These are phyloP conservation scores for Phyllostomus hastatus DNA, from an alignment of 2,113 vertebrate genomes.

Conservation along the genomic window DNA sequence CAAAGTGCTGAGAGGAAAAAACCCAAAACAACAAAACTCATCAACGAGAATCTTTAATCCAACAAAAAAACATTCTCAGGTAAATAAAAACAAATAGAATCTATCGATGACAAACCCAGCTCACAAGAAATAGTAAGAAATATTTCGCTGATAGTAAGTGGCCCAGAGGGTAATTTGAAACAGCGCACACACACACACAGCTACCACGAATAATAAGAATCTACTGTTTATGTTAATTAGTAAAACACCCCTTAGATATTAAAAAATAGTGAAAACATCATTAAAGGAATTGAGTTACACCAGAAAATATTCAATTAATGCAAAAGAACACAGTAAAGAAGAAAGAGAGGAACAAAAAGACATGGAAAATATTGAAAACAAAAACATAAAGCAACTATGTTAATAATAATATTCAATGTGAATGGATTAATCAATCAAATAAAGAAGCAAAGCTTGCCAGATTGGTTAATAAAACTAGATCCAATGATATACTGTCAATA, in stretches of 20 bases:
- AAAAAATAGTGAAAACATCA: not conserved
- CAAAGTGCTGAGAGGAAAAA: not conserved
- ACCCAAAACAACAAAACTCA: not conserved
- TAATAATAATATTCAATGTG: not conserved
- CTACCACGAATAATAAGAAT: not conserved
- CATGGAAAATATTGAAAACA: not conserved
- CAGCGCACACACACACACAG: not conserved
- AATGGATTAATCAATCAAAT: not conserved
- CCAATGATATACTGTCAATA: not conserved
- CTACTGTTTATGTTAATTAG: not conserved
- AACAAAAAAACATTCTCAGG: not conserved
- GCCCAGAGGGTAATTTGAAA: not conserved
- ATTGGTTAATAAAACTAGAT: not conserved
- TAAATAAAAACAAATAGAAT: not conserved
- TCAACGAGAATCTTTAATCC: not conserved
- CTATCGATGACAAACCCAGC: not conserved
- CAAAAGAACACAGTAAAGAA: not conserved
- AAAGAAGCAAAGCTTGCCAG: not conserved
- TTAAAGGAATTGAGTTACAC: not conserved
- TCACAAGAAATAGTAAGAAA: not conserved
- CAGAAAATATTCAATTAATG: not conserved
- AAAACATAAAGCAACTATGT: not conserved
- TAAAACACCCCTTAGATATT: not conserved
- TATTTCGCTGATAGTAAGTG: not conserved
- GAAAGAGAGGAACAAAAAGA: not conserved